Percentiles rank a stretch among this genome's conserved stretches.
These are phyloP conservation scores for Chloroclysta siterata DNA, from an alignment of 2,888 invertebrate species.

Conservation along the genomic window DNA sequence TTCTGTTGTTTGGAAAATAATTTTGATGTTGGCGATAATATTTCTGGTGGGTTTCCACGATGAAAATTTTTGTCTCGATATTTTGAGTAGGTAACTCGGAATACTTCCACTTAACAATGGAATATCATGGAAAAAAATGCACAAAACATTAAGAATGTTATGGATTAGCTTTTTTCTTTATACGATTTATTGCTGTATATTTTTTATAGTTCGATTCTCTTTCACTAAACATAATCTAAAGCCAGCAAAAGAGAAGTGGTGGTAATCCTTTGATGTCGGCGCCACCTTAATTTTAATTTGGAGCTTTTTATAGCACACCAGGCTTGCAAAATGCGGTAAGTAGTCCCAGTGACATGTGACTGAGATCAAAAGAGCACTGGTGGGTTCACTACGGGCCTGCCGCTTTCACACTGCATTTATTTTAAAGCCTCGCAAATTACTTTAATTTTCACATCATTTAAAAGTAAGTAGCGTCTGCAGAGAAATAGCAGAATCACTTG, in stretches of 20 bases:
- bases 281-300: conserved; percentile 6
- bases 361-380: conserved; percentile 23
- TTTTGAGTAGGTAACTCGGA: too few relatives aligned
- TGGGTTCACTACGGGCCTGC: conserved; percentile 23
- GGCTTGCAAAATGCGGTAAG: conserved; percentile 14
- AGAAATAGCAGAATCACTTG: conserved; percentile 60
- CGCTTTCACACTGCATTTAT: conserved; percentile 27
- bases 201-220: background rate
- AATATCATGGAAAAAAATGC: too few relatives aligned
- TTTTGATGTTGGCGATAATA: background rate
- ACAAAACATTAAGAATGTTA: too few relatives aligned
- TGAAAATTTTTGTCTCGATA: too few relatives aligned
- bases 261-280: conserved; percentile 10
- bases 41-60: too few relatives aligned
- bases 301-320: conserved; percentile 12
- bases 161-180: too few relatives aligned
- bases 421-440: conserved; percentile 31
- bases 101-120: too few relatives aligned
- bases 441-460: conserved; percentile 38
- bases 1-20: conserved; percentile 13
- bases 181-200: too few relatives aligned
- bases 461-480: conserved; percentile 29
- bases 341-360: conserved; percentile 29
- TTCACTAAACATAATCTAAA: background rate
- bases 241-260: background rate